Evolutionary conservation across 2,888 invertebrate genomes (phyloP), one percentile per base, ranked within the genome.

Genomic region (Phrixothrix hirtus): DNA sequence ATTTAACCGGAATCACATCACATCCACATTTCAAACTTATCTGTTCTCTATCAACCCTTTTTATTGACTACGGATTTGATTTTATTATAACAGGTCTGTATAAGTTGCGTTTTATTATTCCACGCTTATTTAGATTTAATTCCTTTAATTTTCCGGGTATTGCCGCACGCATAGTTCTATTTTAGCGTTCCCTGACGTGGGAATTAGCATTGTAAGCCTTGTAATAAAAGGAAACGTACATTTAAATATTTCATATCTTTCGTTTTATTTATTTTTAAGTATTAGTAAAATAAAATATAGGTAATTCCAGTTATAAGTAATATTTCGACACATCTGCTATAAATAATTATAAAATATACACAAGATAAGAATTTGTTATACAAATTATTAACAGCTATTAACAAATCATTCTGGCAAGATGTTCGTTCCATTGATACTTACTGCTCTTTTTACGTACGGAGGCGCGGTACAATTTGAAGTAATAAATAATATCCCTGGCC

Each of bases 31-130:
- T 30, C 37, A 26, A 41, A 38, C 58, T 61, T 62, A 61, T 63
- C 54, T 60, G 55, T 59, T 59, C 61, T 64, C 59, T 58, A 64
- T 63, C 65, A 64, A 62, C 58, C 63, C 61, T 58, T 62, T 64
- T 63, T 64, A 65, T 64, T 58, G 63, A 45, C 63, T 60, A 55
- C 60, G 59, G 59, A 65, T 65, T 64, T 60, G 59, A 63, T 64
- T 65, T 65, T 65, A 65, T 65, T 65, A 65, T 64, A 60, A 62
- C 56, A 49, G 48, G 48, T 53, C 48, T 42, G 37, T 49, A 37
- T 34, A 49, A 58, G 49, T 59, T 53, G 44, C 51, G 51, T 49
- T 62, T 63, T 63, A 64, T 60, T 58, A 52, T 34, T 38, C 15
- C 14, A 9, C 31, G 49, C 43, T 50, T 50, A 50, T 54, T 54